phyloP scores from a whole-genome alignment of 1,140 invertebrate genomes.

The Drosophila ironensis region DNA sequence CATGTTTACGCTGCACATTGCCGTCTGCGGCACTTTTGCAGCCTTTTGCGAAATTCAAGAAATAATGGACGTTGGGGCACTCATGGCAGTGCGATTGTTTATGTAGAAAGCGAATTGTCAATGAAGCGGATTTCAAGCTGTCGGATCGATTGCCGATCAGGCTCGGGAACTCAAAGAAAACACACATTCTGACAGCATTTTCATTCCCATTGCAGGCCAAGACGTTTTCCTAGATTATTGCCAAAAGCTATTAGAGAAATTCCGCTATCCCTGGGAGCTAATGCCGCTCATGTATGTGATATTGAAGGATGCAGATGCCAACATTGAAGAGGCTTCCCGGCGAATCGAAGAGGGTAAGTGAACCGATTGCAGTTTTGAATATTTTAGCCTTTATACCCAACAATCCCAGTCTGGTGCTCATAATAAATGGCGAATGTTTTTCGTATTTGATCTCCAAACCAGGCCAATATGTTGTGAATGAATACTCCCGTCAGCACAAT shows the following conservation, averaged over 20 bases:
- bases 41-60: constrained; percentile 35
- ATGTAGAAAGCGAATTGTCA: neutral
- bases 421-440: constrained; percentile 38
- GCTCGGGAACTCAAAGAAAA: too few relatives aligned
- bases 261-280: constrained; percentile 88
- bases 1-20: constrained; percentile 52
- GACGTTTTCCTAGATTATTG: constrained; percentile 87
- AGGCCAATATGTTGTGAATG: constrained; percentile 85
- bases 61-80: constrained; percentile 8
- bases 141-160: constrained; percentile 18
- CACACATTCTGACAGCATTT: too few relatives aligned
- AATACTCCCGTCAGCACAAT: constrained; percentile 87
- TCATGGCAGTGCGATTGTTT: constrained; percentile 32
- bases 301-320: constrained; percentile 86
- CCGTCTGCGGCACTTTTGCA: constrained; percentile 25
- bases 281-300: constrained; percentile 88
- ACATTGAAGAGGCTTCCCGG: constrained; percentile 86
- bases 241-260: constrained; percentile 87
- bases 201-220: constrained; percentile 82
- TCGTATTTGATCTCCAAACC: constrained; percentile 51
- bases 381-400: neutral
- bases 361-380: neutral
- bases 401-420: neutral
- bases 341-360: constrained; percentile 88
- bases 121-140: constrained; percentile 14